phyloP scores from a whole-genome alignment of 2,888 invertebrate species.

The Epirrhoe alternata region DNA sequence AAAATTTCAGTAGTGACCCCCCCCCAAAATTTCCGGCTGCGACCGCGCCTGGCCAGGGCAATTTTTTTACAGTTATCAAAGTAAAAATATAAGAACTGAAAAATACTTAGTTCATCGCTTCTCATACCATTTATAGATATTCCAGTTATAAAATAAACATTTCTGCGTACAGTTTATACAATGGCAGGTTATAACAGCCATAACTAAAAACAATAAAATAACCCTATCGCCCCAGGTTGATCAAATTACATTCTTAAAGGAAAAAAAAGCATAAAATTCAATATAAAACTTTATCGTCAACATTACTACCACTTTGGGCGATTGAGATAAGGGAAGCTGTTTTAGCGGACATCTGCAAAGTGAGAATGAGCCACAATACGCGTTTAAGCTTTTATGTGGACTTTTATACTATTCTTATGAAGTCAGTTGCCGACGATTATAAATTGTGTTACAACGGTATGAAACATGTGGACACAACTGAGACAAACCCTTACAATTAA shows the following conservation, averaged over 20 bases:
- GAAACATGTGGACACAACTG: neutral
- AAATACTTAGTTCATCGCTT: neutral
- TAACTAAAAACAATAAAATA: neutral
- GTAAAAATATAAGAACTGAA: no score
- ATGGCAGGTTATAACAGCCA: neutral
- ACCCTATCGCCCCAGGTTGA: conserved; percentile 6
- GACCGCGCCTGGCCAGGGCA: no score
- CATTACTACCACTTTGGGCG: conserved; percentile 20
- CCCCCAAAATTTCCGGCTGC: no score
- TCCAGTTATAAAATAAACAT: neutral
- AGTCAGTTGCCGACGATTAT: conserved; percentile 49
- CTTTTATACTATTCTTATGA: conserved; percentile 63
- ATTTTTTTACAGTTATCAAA: no score
- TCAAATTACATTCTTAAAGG: conserved; percentile 24
- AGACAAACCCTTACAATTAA: no score
- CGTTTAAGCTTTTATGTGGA: conserved; percentile 54
- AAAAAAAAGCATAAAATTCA: neutral
- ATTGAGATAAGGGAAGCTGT: conserved; percentile 37
- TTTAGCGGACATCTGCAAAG: conserved; percentile 23
- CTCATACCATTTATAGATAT: neutral
- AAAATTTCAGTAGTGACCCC: no score
- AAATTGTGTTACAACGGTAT: conserved; percentile 36
- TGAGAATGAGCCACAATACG: conserved; percentile 34
- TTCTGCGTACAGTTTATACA: neutral
- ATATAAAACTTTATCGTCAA: conserved; percentile 28